Conservation (phyloP, 2,888 invertebrate species). For the Aphidius colemani region DNA sequence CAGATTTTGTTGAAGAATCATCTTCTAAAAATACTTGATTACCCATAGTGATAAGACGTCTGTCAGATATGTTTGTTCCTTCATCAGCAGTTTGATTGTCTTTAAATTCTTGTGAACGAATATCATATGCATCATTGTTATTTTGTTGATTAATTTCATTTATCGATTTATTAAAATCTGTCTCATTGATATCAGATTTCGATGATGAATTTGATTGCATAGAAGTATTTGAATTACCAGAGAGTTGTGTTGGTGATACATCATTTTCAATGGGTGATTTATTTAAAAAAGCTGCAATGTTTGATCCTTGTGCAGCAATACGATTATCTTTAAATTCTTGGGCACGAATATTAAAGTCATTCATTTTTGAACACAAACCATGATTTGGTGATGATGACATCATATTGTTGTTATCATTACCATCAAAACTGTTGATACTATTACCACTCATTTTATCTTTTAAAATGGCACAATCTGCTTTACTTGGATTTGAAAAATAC, state of each 20-base stretch:
- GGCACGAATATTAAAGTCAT: constrained; percentile 27
- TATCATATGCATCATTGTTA: constrained; percentile 17
- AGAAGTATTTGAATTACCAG: background rate
- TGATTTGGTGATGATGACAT: background rate
- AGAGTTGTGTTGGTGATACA: background rate
- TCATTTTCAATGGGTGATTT: background rate
- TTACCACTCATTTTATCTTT: constrained; percentile 1
- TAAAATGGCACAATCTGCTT: constrained; percentile 9
- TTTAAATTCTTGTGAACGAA: constrained; percentile 32
- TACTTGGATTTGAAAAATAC: constrained; percentile 34
- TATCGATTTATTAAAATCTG: no score
- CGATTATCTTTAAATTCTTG: constrained; percentile 35
- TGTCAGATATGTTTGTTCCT: constrained; percentile 23
- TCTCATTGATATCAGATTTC: no score
- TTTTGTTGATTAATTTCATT: no score
- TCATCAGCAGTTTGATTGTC: constrained; percentile 28
- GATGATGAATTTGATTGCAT: background rate
- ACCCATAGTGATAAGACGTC: no score
- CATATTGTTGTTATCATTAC: background rate
- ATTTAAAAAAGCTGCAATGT: constrained; percentile 4
- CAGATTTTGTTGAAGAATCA: no score
- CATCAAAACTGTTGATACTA: background rate
- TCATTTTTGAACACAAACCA: background rate
- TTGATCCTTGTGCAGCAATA: constrained; percentile 28
- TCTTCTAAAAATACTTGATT: no score